Evolutionary conservation across 2,797 vertebrate genomes (phyloP), one percentile per base, ranked within the genome.

Genomic region (Chelmon rostratus): DNA sequence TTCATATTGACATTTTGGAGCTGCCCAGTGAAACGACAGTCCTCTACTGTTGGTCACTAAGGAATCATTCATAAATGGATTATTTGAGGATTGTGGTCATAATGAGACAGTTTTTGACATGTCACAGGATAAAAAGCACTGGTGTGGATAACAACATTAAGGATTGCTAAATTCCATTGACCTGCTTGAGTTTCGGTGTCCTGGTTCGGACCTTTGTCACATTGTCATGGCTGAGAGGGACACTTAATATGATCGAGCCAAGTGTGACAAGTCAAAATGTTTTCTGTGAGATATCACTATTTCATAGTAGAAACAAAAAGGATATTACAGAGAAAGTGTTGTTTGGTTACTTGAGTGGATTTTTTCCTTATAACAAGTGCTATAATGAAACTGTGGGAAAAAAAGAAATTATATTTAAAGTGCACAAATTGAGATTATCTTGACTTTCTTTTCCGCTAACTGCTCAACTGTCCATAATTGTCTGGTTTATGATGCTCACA

Each of bases 21-120:
- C 31, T 16, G 23, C 42, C 42, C 44, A 21, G 52, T 33, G 18
- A 9, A 74, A 33, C 67, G 38, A 28, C 47, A 71, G 81, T 78
- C 38, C 57, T 75, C 37, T 25, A 33, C 23, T 54, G 25, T 25
- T 69, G 28, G 11, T 70, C 54, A 74, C 31, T 28, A 33, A 21
- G 5, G 15, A 18, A 52, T 64, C 13, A 33, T 37, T 35, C 25
- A 31, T 47, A 35, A 25, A 57, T 47, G 23, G 42, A 40, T 47
- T 7, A 40, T 57, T 59, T 59, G 16, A 46, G 28, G 31, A 52
- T 59, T 13, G 2, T 65, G 10, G 57, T 68, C 35, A 50, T 35
- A 47, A 50, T 63, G 31, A 64, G 12, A 67, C 23, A 50, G 3
- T 31, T 59, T 59, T 28, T 61, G 33, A 8, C 19, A 31, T 31